Base-by-base conservation (phyloP, 1,140 invertebrate genomes). In the Archivesica marissinica region DNA sequence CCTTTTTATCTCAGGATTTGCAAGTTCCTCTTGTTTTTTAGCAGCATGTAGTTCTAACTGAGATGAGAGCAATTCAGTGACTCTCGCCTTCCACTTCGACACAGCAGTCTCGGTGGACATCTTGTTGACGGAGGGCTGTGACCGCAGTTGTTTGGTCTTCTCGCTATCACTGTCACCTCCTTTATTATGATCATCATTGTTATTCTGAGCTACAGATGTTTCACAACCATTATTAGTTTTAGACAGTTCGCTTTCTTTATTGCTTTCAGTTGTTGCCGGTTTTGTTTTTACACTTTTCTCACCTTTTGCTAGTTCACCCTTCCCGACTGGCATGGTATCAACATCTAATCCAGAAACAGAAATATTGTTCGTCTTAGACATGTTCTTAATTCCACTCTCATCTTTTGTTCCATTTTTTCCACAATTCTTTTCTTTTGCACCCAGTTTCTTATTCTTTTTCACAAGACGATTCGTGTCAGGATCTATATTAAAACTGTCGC, bases 21-120 rank as follows among this genome's bases (percentile, higher is more conserved):
- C 68, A 0, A 74, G 25, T 20, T 83, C 50, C 23, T 83, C 68
- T 44, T 83, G 80, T 30, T 74, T 70, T 30, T 83, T 83, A n/a
- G 68, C 35, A 25, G 64, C 54, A 75, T 83, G 56, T 17, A 83
- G 70, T n/a, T 83, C 80, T 17, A 83, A 9, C 80, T 83, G 80
- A 59, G 80, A 83, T 2, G 80, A 33, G 30, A 83, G 38, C 25
- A 66, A 47, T 59, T 70, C 80, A 9, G n/a, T 39, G 2, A 83
- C 80, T 64, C 59, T 74, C 2, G 68, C 70, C 30, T 59, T 74
- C 80, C 80, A 83, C 50, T 83, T 83, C 7, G 28, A 44, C n/a
- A 83, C 6, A 17, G 80, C 80, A 44, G 66, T 74, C 68, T 61
- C 68, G 25, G 80, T 52, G 15, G 80, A 72, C 25, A 83, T 72